Percentiles rank a stretch among this genome's conserved stretches.
These are phyloP conservation scores for Parasteatoda tepidariorum DNA, from an alignment of 1,140 invertebrate genomes.

Conservation along the genomic window DNA sequence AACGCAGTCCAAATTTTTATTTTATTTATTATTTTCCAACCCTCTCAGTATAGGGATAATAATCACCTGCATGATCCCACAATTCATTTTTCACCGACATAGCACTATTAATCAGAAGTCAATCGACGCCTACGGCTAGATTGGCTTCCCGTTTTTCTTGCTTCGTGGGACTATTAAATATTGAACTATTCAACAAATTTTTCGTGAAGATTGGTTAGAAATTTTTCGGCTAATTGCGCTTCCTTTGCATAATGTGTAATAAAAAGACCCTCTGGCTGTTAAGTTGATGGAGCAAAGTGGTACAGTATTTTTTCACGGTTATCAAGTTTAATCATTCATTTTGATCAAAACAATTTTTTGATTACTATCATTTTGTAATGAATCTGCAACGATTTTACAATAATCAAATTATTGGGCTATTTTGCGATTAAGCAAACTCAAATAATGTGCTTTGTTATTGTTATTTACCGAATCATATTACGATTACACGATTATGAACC, in stretches of 20 bases:
- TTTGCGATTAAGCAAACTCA: no score
- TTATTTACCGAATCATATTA: no score
- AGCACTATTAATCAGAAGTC: constrained; percentile 34
- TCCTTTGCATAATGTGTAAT: not conserved
- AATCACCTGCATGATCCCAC: constrained; percentile 47
- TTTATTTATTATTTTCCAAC: constrained; percentile 5
- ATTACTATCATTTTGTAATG: no score
- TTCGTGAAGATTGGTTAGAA: not conserved
- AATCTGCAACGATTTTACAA: no score
- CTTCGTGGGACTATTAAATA: constrained; percentile 13
- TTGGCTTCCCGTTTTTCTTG: constrained; percentile 1
- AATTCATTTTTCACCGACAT: constrained; percentile 47
- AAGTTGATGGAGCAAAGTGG: no score
- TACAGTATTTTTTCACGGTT: no score
- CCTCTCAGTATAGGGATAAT: constrained; percentile 27
- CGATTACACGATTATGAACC: no score
- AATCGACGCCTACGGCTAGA: constrained; percentile 49
- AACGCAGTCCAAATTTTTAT: constrained; percentile 2
- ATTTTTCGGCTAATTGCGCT: not conserved
- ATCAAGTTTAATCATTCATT: no score
- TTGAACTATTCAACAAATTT: not conserved
- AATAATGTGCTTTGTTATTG: no score
- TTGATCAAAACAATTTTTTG: no score
- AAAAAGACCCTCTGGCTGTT: not conserved
- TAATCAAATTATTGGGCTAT: no score